Evolutionary conservation across 1,140 invertebrate species (phyloP).

Genomic region (Bombyx mori): DNA sequence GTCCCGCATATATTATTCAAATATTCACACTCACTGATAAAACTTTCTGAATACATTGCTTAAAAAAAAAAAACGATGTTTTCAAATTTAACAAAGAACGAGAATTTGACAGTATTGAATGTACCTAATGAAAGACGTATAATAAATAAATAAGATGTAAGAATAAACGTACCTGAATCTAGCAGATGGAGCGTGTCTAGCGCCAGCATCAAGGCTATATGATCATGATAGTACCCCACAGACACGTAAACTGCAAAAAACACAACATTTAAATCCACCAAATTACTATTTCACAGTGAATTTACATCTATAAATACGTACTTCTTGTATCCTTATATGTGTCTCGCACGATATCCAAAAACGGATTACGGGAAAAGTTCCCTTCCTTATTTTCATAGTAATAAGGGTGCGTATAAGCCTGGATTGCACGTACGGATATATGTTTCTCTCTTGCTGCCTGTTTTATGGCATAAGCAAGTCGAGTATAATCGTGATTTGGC

Average conservation of each 20-base stretch:
- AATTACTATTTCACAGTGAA: not conserved
- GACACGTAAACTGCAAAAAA: slow-evolving; percentile 90
- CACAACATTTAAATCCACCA: not conserved
- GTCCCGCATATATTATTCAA: too few relatives aligned
- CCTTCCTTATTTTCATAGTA: slow-evolving; percentile 86
- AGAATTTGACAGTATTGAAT: too few relatives aligned
- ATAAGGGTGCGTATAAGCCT: slow-evolving; percentile 66
- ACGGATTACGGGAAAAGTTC: slow-evolving; percentile 84
- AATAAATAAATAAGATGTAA: too few relatives aligned
- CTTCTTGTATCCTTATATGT: slow-evolving; percentile 86
- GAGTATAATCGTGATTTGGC: slow-evolving; percentile 77
- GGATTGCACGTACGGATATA: slow-evolving; percentile 77
- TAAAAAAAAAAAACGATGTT: too few relatives aligned
- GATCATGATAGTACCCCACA: slow-evolving; percentile 90
- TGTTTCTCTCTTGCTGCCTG: slow-evolving; percentile 76
- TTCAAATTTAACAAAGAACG: too few relatives aligned
- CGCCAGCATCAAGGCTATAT: slow-evolving; percentile 86
- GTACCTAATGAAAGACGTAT: too few relatives aligned
- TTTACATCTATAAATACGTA: slow-evolving; percentile 46
- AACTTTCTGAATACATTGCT: too few relatives aligned
- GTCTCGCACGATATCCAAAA: slow-evolving; percentile 81
- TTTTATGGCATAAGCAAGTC: slow-evolving; percentile 81
- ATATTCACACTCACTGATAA: too few relatives aligned
- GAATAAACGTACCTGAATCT: slow-evolving; percentile 77
- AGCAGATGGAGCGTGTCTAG: slow-evolving; percentile 87